Base-by-base conservation (phyloP, 2,113 vertebrate species). In the Sorex araneus region DNA sequence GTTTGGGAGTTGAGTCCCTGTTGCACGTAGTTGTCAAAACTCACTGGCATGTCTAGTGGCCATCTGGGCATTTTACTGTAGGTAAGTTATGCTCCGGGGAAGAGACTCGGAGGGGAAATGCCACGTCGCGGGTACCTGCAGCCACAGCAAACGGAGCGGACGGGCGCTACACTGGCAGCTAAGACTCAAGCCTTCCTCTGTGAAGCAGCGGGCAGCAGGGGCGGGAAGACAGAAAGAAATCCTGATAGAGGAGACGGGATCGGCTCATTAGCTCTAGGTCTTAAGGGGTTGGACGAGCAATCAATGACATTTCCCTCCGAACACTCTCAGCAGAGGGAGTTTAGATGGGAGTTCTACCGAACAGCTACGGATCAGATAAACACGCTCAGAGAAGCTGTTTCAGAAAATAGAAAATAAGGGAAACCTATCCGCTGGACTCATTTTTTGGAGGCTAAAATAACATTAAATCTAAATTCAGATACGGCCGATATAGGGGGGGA, bases 401-500 rank as follows among this genome's bases (percentile, higher is more conserved):
- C 57, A 67, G 87, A 86, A 87, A 84, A 50, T 70, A 43, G 32
- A 74, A 74, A 74, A 74, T 12, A 74, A 80, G 23, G 45, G 64
- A 45, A 90, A 86, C 69, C 54, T 54, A 54, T 54, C 80, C 70
- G 15, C 84, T 36, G 80, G n/a, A 2, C 15, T 74, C 64, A 47
- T 73, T 92, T 78, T 60, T 66, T 74, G 40, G 60, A 92, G 76
- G 66, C 34, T 34, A 66, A 80, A 75, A 64, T 91, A 79, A 47
- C 80, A 50, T 43, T 32, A 43, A 89, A 45, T 89, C 84, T 73
- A 83, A 89, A 67, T 87, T 47, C 10, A 15, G 25, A 70, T 71
- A 43, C 79, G 87, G n/a, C 63, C 50, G 74, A 70, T 64, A 40
- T 0, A 40, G 77, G 76, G 4, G 54, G 54, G 27, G 54, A 25